Evolutionary conservation across 2,797 vertebrate species (phyloP), one percentile per base, ranked within the genome.

Genomic region (Falco biarmicus): DNA sequence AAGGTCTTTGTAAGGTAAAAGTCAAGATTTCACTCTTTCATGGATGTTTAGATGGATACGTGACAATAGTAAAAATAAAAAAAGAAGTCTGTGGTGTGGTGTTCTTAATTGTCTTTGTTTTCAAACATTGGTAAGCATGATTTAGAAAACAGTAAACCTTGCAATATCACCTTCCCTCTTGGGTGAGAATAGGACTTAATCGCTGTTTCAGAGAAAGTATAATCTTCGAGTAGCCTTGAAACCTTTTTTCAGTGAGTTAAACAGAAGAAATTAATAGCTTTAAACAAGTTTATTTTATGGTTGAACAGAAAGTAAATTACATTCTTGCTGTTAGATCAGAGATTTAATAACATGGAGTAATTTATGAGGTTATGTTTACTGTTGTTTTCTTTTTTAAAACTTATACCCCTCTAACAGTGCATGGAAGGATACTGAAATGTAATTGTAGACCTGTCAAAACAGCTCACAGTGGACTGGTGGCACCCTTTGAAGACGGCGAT

Each of bases 321-420:
- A 37, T 81, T 77, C 60, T 47, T 84, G 57, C 78, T 75, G 20
- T 45, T 54, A 66, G 57, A 76, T 54, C 32, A 80, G 76, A 63
- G 48, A 50, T 80, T 91, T 89, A 76, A 69, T 84, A 89, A 56
- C 12, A 6, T 24, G 20, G 47, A 84, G 50, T 92, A 9, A 83
- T 76, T 79, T 69, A 51, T 73, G 68, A 88, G 87, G 37, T 89
- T 91, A 64, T 87, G 57, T 85, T 95, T 83, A 79, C 83, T 63
- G 48, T 79, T 93, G 71, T 84, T 75, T 82, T 93, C 53, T 88
- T 68, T 71, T 69, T 76, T 85, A 31, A 94, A 94, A 77, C 73
- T 48, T 64, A 12, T 54, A 34, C 73, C 71, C 57, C 68, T 86
- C 45, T 59, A n/a, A 21, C 93, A 87, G 78, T 34, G 26, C 48